Evolutionary conservation across 1,140 invertebrate genomes (phyloP).

Genomic region (Yoshiicerus persimilis): DNA sequence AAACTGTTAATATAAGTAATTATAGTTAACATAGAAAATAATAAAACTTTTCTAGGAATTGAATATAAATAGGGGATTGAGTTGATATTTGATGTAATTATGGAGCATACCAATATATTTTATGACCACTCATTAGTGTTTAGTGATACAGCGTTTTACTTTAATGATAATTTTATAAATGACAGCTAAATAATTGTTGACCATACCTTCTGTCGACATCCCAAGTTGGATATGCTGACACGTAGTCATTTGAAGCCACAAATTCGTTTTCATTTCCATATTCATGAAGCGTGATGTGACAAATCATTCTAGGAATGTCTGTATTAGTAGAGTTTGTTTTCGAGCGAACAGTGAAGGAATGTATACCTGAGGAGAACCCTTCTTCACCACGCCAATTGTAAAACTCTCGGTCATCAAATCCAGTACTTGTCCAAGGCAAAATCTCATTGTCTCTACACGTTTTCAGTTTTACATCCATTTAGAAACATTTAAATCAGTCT

Average conservation of each 20-base stretch:
- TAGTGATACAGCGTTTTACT: too few relatives aligned
- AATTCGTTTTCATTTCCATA: constrained; percentile 39
- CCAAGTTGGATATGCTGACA: constrained; percentile 45
- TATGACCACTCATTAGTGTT: too few relatives aligned
- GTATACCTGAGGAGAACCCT: constrained; percentile 32
- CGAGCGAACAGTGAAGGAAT: constrained; percentile 29
- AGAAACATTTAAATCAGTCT: too few relatives aligned
- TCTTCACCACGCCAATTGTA: constrained; percentile 28
- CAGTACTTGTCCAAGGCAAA: constrained; percentile 27
- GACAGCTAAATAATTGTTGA: too few relatives aligned
- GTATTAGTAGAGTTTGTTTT: constrained; percentile 34
- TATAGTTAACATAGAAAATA: too few relatives aligned
- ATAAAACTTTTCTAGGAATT: too few relatives aligned
- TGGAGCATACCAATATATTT: too few relatives aligned
- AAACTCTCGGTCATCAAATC: constrained; percentile 41
- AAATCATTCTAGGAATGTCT: constrained; percentile 29
- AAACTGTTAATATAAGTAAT: too few relatives aligned
- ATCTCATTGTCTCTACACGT: constrained; percentile 18
- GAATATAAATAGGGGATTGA: too few relatives aligned
- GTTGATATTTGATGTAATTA: too few relatives aligned
- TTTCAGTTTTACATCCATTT: too few relatives aligned
- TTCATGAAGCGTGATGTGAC: constrained; percentile 33
- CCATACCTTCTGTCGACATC: not conserved
- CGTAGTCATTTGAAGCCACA: constrained; percentile 6
- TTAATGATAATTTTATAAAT: too few relatives aligned